Evolutionary conservation across 2,888 invertebrate genomes (phyloP).

Genomic region (Colostygia pectinataria): DNA sequence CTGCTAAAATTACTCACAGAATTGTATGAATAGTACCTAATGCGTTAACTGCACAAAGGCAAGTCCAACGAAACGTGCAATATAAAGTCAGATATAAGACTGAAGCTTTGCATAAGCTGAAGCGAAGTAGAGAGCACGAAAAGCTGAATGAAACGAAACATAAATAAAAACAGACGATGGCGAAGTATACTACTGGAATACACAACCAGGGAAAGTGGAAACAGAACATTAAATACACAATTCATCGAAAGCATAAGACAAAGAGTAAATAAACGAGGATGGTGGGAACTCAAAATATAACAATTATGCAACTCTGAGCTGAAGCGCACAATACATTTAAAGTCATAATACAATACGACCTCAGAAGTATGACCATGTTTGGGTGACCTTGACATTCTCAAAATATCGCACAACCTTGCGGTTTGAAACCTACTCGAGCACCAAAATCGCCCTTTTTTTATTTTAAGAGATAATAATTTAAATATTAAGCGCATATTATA

Average conservation of each 20-base stretch:
- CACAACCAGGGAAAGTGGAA: slow-evolving; percentile 18
- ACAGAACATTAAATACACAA: slow-evolving; percentile 22
- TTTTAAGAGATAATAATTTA: slow-evolving; percentile 36
- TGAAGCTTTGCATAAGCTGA: slow-evolving; percentile 23
- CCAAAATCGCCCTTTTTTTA: slow-evolving; percentile 36
- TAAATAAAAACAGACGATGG: slow-evolving; percentile 20
- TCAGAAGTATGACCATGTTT: slow-evolving; percentile 31
- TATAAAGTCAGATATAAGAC: slow-evolving; percentile 34
- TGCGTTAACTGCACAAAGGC: slow-evolving; percentile 40
- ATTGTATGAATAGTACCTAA: slow-evolving; percentile 30
- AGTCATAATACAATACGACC: slow-evolving; percentile 22
- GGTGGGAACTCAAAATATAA: slow-evolving; percentile 33
- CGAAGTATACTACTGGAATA: slow-evolving; percentile 10
- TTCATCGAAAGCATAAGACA: slow-evolving; percentile 14
- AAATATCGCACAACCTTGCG: slow-evolving; percentile 23
- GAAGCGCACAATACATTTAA: slow-evolving; percentile 24
- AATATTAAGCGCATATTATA: slow-evolving; percentile 30
- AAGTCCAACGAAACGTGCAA: slow-evolving; percentile 37
- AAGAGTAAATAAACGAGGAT: slow-evolving; percentile 16
- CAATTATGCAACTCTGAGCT: slow-evolving; percentile 30
- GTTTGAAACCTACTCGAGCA: slow-evolving; percentile 13
- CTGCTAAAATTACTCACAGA: slow-evolving; percentile 39
- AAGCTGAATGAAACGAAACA: background rate
- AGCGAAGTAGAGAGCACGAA: slow-evolving; percentile 11
- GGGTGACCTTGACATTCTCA: slow-evolving; percentile 28